These are phyloP conservation scores for Corapipo altera DNA, from an alignment of 2,113 vertebrate species.

Conservation along the genomic window DNA sequence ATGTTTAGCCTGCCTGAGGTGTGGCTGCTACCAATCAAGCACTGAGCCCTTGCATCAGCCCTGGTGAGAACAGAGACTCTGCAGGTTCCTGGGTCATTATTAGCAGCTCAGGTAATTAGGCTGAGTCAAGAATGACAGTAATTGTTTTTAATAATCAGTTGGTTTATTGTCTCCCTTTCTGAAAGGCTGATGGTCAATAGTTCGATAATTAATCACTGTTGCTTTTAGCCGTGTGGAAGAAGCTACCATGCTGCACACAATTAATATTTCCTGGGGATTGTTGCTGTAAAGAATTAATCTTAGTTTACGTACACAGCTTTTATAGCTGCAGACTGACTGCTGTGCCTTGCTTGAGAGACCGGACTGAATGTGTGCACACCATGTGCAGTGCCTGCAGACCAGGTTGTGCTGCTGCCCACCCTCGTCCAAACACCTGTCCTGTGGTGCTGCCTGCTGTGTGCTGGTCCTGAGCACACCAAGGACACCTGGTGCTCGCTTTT, in stretches of 20 bases:
- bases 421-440: not conserved
- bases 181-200: conserved; percentile 24
- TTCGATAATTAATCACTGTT: conserved; percentile 47
- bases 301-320: not conserved
- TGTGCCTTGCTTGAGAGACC: not conserved
- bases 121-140: conserved; percentile 13
- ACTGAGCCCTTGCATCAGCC: not conserved
- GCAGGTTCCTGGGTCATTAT: conserved; percentile 13
- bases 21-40: not conserved
- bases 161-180: conserved; percentile 32
- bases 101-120: conserved; percentile 33
- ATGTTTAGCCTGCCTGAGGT: not conserved
- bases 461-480: not conserved
- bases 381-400: fast-evolving
- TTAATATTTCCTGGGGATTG: conserved; percentile 46
- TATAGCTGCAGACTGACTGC: not conserved
- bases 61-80: not conserved
- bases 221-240: conserved; percentile 18
- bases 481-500: fast-evolving
- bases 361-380: not conserved
- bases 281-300: conserved; percentile 32
- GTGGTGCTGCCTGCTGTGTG: fast-evolving
- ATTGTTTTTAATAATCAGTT: conserved; percentile 61
- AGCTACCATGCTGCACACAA: conserved; percentile 18
- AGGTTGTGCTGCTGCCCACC: not conserved